Conservation (phyloP, 2,797 vertebrate genomes). For the Natrix natrix region DNA sequence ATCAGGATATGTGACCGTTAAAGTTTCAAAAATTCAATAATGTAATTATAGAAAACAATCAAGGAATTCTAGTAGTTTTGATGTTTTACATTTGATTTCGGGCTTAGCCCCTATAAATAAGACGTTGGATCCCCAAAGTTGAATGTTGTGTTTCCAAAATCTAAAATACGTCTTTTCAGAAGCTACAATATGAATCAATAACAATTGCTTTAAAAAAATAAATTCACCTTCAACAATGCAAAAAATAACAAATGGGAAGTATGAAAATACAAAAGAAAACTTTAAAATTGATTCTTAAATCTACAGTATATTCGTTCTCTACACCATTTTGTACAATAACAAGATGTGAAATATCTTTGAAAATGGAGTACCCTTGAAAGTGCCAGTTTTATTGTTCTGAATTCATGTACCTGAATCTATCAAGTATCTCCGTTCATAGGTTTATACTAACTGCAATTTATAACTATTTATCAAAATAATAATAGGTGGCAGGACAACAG, state of each 20-base stretch:
- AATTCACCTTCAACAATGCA: neutral
- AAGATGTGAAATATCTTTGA: neutral
- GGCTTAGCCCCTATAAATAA: neutral
- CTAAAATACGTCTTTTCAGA: neutral
- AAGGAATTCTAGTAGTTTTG: neutral
- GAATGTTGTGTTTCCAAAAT: neutral
- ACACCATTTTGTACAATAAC: neutral
- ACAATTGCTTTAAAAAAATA: neutral
- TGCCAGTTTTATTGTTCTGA: neutral
- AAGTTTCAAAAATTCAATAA: neutral
- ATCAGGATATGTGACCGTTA: neutral
- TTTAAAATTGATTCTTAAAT: neutral
- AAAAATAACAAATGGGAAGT: neutral
- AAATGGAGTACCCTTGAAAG: neutral
- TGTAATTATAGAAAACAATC: neutral
- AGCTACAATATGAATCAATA: neutral
- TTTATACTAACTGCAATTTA: neutral
- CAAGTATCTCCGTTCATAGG: neutral
- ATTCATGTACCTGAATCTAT: neutral
- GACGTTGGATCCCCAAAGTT: neutral
- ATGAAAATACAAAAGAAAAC: neutral
- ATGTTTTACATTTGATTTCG: neutral
- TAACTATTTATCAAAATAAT: neutral
- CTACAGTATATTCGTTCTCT: neutral
- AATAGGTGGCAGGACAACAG: neutral